Conservation (phyloP, 1,140 invertebrate species). For the Drosophila guanche region DNA sequence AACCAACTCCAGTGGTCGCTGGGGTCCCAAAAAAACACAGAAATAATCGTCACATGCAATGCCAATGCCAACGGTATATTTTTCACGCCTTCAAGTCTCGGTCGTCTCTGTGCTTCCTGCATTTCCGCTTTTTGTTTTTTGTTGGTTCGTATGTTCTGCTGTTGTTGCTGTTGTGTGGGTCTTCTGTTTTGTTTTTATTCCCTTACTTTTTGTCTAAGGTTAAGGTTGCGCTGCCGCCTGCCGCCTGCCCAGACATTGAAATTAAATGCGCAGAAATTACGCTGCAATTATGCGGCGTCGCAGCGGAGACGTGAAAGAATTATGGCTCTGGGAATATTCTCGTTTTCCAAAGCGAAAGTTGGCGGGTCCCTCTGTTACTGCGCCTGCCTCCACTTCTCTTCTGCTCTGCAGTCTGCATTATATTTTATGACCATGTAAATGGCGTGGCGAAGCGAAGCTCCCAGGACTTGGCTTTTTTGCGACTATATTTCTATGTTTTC, state of each 20-base stretch:
- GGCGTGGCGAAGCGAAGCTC: conserved; percentile 33
- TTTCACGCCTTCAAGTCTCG: conserved; percentile 26
- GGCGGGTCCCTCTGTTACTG: background rate
- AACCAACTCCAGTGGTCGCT: conserved; percentile 6
- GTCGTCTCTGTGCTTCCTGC: conserved; percentile 16
- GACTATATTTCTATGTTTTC: too few relatives aligned
- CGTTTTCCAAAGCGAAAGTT: conserved; percentile 57
- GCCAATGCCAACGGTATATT: conserved; percentile 18
- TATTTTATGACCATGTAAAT: conserved; percentile 70
- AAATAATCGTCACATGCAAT: conserved; percentile 49
- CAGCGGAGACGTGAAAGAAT: conserved; percentile 63
- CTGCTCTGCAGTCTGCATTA: conserved; percentile 15
- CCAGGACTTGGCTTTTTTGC: too few relatives aligned
- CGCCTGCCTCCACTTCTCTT: conserved; percentile 2
- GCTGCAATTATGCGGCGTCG: conserved; percentile 74
- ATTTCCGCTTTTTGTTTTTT: conserved; percentile 16
- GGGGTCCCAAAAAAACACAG: conserved; percentile 31
- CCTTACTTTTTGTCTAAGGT: conserved; percentile 35
- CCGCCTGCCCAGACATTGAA: conserved; percentile 48
- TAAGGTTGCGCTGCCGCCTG: conserved; percentile 52
- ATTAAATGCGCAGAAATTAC: conserved; percentile 75
- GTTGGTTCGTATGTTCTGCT: too few relatives aligned
- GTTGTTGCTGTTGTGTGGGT: conserved; percentile 4
- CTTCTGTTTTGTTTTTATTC: conserved; percentile 5
- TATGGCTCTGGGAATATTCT: conserved; percentile 70